Evolutionary conservation across 2,888 invertebrate species (phyloP).

Genomic region (Amphimallon solstitiale): DNA sequence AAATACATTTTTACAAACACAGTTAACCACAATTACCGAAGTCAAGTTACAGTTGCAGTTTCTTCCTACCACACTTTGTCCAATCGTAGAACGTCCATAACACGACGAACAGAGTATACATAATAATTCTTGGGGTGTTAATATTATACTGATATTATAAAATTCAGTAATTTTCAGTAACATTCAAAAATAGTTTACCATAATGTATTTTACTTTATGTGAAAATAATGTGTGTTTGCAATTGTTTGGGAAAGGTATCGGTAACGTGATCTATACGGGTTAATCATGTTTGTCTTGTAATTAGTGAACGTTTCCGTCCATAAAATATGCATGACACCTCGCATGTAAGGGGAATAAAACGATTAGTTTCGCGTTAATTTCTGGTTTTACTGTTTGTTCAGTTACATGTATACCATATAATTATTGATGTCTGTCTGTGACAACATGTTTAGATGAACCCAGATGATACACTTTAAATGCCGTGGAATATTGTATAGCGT

Average conservation of each 20-base stretch:
- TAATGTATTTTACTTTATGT: conserved; percentile 15
- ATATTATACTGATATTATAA: too few species aligned
- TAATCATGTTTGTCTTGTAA: conserved; percentile 32
- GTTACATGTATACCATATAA: conserved; percentile 27
- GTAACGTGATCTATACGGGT: conserved; percentile 24
- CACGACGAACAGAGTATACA: too few species aligned
- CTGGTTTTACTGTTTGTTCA: conserved; percentile 28
- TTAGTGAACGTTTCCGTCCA: conserved; percentile 30
- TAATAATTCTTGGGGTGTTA: too few species aligned
- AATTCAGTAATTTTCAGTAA: too few species aligned
- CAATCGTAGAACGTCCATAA: too few species aligned
- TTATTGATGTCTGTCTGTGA: conserved; percentile 25
- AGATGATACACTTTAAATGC: conserved; percentile 7
- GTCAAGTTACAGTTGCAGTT: too few species aligned
- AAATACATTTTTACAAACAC: too few species aligned
- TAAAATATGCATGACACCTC: conserved; percentile 29
- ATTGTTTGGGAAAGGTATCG: conserved; percentile 23
- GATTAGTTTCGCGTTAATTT: conserved; percentile 33
- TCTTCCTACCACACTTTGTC: too few species aligned
- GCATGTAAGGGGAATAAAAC: conserved; percentile 31
- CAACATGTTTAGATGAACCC: conserved; percentile 11
- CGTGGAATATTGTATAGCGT: too few species aligned
- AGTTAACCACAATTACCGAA: too few species aligned
- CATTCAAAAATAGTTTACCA: neutral
- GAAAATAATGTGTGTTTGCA: conserved; percentile 26